These are phyloP conservation scores for Drosophila pseudoobscura DNA, from an alignment of 1,140 invertebrate genomes.

Conservation along the genomic window DNA sequence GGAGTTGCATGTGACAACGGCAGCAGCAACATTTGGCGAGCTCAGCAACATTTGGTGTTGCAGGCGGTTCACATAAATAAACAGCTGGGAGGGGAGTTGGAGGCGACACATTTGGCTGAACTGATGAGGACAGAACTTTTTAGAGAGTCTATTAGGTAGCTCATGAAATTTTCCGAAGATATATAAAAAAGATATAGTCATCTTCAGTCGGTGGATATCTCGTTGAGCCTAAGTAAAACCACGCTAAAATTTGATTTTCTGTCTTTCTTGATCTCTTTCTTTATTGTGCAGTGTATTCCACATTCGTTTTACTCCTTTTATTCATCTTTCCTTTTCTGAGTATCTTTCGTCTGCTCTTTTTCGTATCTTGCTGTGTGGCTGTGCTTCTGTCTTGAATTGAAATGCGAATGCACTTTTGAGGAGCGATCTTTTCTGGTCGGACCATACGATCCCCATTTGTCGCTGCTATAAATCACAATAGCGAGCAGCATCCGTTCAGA, in stretches of 20 bases:
- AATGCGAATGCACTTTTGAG: slow-evolving; percentile 80
- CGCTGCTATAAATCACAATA: slow-evolving; percentile 58
- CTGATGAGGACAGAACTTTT: neutral
- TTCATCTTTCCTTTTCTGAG: slow-evolving; percentile 1
- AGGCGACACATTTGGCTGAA: slow-evolving; percentile 33
- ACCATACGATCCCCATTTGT: slow-evolving; percentile 49
- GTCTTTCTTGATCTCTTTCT: neutral
- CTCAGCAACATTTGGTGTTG: slow-evolving; percentile 62
- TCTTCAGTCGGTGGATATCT: no score
- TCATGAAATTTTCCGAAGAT: neutral
- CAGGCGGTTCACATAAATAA: slow-evolving; percentile 71
- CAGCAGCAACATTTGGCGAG: slow-evolving; percentile 43
- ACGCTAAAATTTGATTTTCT: neutral
- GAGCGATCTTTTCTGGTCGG: slow-evolving; percentile 24
- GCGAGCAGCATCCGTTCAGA: slow-evolving; percentile 39
- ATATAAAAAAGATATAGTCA: no score
- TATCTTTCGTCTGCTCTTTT: slow-evolving; percentile 20
- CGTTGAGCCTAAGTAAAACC: no score
- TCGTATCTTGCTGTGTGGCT: slow-evolving; percentile 40
- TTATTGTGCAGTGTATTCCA: slow-evolving; percentile 33
- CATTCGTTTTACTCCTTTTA: slow-evolving; percentile 24
- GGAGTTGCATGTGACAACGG: slow-evolving; percentile 16
- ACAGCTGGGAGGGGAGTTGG: slow-evolving; percentile 56
- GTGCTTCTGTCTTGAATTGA: slow-evolving; percentile 72
- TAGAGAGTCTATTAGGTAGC: neutral